Conservation (phyloP, 2,113 vertebrate species). For the Coreoperca whiteheadi region DNA sequence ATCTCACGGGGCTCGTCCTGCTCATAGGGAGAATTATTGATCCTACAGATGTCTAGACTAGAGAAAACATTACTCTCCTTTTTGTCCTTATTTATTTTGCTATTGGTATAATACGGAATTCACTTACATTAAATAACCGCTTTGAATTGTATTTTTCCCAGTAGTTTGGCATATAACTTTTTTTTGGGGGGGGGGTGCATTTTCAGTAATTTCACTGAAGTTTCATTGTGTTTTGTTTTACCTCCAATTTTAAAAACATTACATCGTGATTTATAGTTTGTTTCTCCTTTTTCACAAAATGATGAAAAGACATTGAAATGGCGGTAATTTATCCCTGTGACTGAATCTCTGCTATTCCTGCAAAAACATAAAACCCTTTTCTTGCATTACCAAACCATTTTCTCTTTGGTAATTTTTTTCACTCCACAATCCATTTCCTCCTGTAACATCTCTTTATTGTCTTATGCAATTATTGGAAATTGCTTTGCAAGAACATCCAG, state of each 20-base stretch:
- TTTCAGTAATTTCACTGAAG: slow-evolving; percentile 3
- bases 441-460: slow-evolving; percentile 50
- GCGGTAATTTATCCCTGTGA: slow-evolving; percentile 34
- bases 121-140: background rate
- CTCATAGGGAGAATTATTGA: slow-evolving; percentile 81
- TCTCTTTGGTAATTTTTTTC: slow-evolving; percentile 40
- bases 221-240: slow-evolving; percentile 18
- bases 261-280: slow-evolving; percentile 46
- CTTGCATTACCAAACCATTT: slow-evolving; percentile 55
- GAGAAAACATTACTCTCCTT: background rate
- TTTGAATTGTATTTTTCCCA: slow-evolving; percentile 5
- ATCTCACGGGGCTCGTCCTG: slow-evolving; percentile 72
- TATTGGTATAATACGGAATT: background rate
- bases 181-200: background rate
- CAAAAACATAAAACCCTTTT: slow-evolving; percentile 51
- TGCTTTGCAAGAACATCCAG: slow-evolving; percentile 28
- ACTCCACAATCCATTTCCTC: slow-evolving; percentile 45
- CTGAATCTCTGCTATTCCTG: slow-evolving; percentile 37
- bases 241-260: slow-evolving; percentile 30
- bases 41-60: slow-evolving; percentile 21
- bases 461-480: slow-evolving; percentile 53
- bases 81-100: background rate
- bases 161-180: background rate
- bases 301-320: slow-evolving; percentile 53
- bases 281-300: slow-evolving; percentile 47